Evolutionary conservation across 2,888 invertebrate genomes (phyloP), one percentile per base, ranked within the genome.

Genomic region (Nymphalis c-album): DNA sequence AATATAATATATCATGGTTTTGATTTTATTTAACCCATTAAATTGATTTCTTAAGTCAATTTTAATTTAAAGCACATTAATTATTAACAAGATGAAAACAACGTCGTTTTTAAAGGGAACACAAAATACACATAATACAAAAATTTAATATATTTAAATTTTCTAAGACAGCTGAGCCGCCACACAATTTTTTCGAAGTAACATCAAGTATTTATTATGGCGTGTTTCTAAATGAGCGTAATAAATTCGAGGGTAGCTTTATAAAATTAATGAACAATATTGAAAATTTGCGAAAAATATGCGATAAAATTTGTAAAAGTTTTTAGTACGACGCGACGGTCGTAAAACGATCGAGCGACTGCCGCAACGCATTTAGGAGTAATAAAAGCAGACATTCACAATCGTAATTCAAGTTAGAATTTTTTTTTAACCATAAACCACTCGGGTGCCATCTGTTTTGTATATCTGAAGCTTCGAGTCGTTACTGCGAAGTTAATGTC

Each of bases 311-410:
- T 64, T 60, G 78, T 79, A 79, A 83, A 84, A 65, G 47, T 68
- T 85, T 83, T 81, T 79, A 68, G 67, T 80, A 80, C 78, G 80
- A 79, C 70, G 76, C 78, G 80, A 79, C 70, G 76, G 76, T 79
- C 79, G 80, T 88, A 88, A 88, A 88, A 78, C 84, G 82, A 87
- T 87, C 85, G 81, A 81, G 85, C 85, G 84, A 87, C 82, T 80
- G 85, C 84, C 83, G 78, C 83, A 80, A 84, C 85, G 85, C 84
- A 85, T 86, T 85, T 84, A 79, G 79, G 76, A 79, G 85, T 81
- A 83, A 85, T 86, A 87, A 87, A 85, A 87, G 76, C 74, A 78
- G 83, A 81, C 84, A 80, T 83, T 78, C 76, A 77, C 85, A 84
- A 85, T 84, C 83, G 83, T 86, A 85, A 85, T 83, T 85, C 83